A percentile compares a stretch with the other conserved stretches of the same genome.
Conservation (phyloP, 2,113 vertebrate species). For the Salvelinus sp. region DNA sequence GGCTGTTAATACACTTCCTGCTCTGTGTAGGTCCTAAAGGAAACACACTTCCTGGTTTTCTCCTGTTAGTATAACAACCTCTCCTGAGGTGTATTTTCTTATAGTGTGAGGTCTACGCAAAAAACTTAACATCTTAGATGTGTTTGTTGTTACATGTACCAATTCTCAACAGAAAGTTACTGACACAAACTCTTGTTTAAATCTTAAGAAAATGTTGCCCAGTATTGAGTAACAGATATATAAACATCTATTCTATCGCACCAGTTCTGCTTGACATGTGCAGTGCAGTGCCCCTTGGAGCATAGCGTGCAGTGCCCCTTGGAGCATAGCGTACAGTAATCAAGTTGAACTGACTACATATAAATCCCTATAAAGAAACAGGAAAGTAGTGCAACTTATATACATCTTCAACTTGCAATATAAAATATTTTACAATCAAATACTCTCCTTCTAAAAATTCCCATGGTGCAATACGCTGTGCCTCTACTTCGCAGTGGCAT, state of each 20-base stretch:
- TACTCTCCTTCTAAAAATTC: too few relatives aligned
- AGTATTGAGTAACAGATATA: not conserved
- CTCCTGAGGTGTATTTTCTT: not conserved
- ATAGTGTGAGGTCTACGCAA: not conserved
- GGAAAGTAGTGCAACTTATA: too few relatives aligned
- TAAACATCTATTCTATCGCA: not conserved
- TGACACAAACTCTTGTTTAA: not conserved
- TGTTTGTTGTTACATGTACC: not conserved
- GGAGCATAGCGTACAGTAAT: too few relatives aligned
- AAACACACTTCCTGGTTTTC: slow-evolving; percentile 9
- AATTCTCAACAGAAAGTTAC: not conserved
- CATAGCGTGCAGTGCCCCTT: too few relatives aligned
- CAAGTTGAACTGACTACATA: too few relatives aligned
- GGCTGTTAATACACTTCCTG: not conserved
- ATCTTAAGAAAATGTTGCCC: not conserved
- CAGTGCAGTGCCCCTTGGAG: not conserved
- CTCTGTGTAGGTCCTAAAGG: not conserved
- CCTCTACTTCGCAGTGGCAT: too few relatives aligned
- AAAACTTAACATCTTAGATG: not conserved
- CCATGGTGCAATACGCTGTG: too few relatives aligned
- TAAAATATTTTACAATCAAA: too few relatives aligned
- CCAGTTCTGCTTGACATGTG: not conserved
- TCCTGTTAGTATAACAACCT: not conserved
- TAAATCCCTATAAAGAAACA: too few relatives aligned
- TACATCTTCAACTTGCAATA: too few relatives aligned